Conservation (phyloP, 2,888 invertebrate species). For the Podabrus alpinus region DNA sequence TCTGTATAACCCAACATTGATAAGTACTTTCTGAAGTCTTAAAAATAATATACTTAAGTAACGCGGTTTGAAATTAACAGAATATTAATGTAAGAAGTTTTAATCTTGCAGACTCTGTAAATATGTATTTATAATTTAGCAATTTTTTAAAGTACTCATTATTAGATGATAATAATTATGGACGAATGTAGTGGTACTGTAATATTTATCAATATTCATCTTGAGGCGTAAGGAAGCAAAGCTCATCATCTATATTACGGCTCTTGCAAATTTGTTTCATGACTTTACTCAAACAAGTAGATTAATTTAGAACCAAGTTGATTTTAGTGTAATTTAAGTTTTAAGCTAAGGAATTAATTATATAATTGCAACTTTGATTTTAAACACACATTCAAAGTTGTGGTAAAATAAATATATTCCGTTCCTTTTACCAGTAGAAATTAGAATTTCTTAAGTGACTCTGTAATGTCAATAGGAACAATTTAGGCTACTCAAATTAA, state of each 20-base stretch:
- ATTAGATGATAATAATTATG: background rate
- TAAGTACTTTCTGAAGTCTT: background rate
- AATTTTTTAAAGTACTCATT: background rate
- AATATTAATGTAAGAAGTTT: background rate
- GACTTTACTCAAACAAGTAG: background rate
- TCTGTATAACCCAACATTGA: background rate
- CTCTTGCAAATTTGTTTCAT: background rate
- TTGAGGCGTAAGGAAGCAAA: background rate
- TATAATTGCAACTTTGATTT: background rate
- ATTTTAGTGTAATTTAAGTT: conserved; percentile 1
- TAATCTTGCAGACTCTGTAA: background rate
- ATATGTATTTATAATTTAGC: background rate
- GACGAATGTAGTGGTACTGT: background rate
- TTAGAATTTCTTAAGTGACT: background rate
- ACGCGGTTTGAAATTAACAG: background rate
- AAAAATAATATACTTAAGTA: background rate
- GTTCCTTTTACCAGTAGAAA: background rate
- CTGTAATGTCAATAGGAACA: no score
- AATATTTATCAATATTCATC: background rate
- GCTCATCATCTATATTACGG: conserved; percentile 1
- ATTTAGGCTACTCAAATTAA: background rate
- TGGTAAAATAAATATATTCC: background rate
- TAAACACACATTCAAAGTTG: background rate
- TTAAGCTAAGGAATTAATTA: background rate
- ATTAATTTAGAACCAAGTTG: conserved; percentile 1